Conservation (phyloP, 2,888 invertebrate species). For the Callyntrura guangdongensis region DNA sequence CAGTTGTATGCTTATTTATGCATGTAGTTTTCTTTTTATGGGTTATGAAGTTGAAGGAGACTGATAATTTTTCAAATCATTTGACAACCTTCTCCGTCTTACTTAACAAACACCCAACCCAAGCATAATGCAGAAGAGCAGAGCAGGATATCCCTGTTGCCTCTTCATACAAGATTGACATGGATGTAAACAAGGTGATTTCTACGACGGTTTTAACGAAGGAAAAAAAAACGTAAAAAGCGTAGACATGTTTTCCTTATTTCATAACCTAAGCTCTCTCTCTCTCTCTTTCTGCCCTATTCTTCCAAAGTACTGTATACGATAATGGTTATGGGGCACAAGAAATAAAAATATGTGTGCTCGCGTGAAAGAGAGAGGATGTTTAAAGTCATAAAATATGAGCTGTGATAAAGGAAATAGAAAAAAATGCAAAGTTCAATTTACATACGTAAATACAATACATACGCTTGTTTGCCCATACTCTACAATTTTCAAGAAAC, state of each 20-base stretch:
- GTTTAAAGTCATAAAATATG: slow-evolving; percentile 53
- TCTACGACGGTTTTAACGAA: neutral
- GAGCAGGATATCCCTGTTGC: slow-evolving; percentile 29
- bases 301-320: neutral
- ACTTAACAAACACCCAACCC: neutral
- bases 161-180: slow-evolving; percentile 62
- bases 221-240: slow-evolving; percentile 1
- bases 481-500: neutral
- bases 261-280: slow-evolving; percentile 12
- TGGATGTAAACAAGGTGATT: slow-evolving; percentile 72
- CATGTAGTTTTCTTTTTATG: neutral
- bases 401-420: slow-evolving; percentile 20
- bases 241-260: slow-evolving; percentile 27
- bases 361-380: neutral
- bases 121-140: slow-evolving; percentile 15
- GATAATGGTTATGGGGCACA: neutral
- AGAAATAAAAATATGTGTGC: no score
- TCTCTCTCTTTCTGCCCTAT: neutral
- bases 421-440: neutral
- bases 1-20: neutral
- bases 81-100: slow-evolving; percentile 63
- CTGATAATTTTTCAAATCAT: slow-evolving; percentile 64
- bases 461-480: neutral
- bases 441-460: no score
- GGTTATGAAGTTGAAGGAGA: neutral